These are phyloP conservation scores for Capromys pilorides DNA, from an alignment of 2,797 vertebrate species.

Conservation along the genomic window DNA sequence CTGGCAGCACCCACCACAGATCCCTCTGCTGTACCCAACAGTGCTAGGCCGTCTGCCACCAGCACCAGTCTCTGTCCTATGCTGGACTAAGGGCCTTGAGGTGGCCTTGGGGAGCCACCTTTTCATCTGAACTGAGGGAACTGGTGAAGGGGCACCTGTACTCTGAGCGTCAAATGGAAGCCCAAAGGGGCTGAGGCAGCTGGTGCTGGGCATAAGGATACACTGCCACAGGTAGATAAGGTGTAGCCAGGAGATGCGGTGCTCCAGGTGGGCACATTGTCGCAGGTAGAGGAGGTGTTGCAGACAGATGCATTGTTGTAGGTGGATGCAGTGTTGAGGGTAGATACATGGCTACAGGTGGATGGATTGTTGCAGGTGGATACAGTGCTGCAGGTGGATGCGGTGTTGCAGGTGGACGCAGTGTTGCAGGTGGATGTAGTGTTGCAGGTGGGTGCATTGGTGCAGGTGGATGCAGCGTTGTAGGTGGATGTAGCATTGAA, in stretches of 20 bases:
- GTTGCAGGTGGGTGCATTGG: neutral
- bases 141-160: accelerated
- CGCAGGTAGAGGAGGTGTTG: neutral
- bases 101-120: accelerated
- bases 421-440: neutral
- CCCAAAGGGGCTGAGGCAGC: neutral
- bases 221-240: neutral
- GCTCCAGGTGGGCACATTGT: neutral
- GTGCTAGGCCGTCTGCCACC: accelerated
- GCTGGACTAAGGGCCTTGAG: neutral
- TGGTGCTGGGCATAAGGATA: neutral
- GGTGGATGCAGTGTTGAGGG: neutral
- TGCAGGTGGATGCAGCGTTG: neutral
- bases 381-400: neutral
- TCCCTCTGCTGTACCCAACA: accelerated
- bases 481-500: neutral
- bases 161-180: accelerated
- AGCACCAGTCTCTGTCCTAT: neutral
- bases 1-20: no score
- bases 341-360: neutral
- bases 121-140: neutral
- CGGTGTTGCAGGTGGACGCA: neutral
- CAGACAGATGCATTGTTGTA: neutral
- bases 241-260: neutral
- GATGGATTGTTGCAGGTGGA: neutral